Evolutionary conservation across 2,797 vertebrate genomes (phyloP), one percentile per base, ranked within the genome.

Genomic region (Sebastes trivittatus): DNA sequence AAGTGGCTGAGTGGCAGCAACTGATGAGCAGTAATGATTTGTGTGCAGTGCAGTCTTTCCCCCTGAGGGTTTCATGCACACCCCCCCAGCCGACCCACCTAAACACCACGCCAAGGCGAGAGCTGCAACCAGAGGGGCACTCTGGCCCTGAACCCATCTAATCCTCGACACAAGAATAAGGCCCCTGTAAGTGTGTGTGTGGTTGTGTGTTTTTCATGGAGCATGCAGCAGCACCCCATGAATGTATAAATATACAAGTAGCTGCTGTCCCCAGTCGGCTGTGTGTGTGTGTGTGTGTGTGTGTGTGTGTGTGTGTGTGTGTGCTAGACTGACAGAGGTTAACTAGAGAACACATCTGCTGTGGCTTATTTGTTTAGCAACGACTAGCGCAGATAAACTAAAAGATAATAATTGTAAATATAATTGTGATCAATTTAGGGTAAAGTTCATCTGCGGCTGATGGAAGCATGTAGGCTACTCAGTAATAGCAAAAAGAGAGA

Each of bases 11-110:
- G 89, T 91, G 92, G 91, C 90, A 94, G 88, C 85, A 75, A 42
- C 89, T 92, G 94, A 95, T 93, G 93, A 94, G 89, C 88, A 70
- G 88, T 93, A 94, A 95, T 94, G 94, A 95, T 95, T 92, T 94
- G 92, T 92, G 92, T 90, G 91, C 88, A 86, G 82, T 75, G 81
- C 84, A 82, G 88, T 85, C 88, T 78, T 75, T 77, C 78, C 88
- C 88, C 89, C 58, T 1, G 84, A 79, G 92, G 79, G 69, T 54
- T 89, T 82, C 81, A 32, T 52, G 70, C 68, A 79, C 85, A 65
- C 65, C 69, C 73, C 55, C 22, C 60, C n/a, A 27, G 10, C 63
- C 59, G 30, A 59, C 81, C 75, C 66, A 54, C 65, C 85, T 62
- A 23, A 75, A 79, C 70, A 78, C 75, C 59, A 64, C 71, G 34